Base-by-base conservation (phyloP, 2,797 vertebrate genomes). In the Hemitrygon akajei region DNA sequence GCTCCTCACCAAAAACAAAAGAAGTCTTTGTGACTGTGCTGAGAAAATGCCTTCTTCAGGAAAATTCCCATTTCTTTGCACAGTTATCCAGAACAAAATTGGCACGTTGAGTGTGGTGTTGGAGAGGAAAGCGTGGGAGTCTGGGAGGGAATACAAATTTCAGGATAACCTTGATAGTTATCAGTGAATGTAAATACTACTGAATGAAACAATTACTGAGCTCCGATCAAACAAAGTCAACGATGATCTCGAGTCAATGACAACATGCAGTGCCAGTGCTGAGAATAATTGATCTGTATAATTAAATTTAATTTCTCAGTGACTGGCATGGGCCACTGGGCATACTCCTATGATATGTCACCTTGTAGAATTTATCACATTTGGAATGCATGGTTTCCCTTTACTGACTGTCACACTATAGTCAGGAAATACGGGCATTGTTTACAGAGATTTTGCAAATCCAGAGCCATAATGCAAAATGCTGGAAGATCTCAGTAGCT, bases 131-230 rank as follows among this genome's bases (percentile, higher is more conserved):
- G 30, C 75, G n/a, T 80, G 76, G 79, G 81, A 82, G 81, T 37
- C 69, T 93, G 6, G 73, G 66, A 66, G 14, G 37, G 93, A 86
- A 82, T 86, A 87, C 63, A 81, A 87, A 25, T 30, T 87, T 60
- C 81, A 73, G 81, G 63, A 75, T 75, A 94, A 30, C 58, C 40
- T 56, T 75, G 93, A 94, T 94, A 75, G 66, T 86, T 75, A 84
- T 94, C 93, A 82, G 93, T 40, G 56, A 73, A 47, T 63, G 81
- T 9, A 94, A 86, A 75, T 75, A 69, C 37, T 75, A 22, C 40
- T 92, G 25, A 40, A 69, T 30, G 69, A 92, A 71, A 91, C 63
- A 91, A 71, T 71, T 75, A 37, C 91, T 27, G 69, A 73, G 40
- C 37, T 27, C 37, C 56, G 34, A 92, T 27, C 37, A 34, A 66